Conservation (phyloP, 2,888 invertebrate genomes). For the Volucella bombylans region DNA sequence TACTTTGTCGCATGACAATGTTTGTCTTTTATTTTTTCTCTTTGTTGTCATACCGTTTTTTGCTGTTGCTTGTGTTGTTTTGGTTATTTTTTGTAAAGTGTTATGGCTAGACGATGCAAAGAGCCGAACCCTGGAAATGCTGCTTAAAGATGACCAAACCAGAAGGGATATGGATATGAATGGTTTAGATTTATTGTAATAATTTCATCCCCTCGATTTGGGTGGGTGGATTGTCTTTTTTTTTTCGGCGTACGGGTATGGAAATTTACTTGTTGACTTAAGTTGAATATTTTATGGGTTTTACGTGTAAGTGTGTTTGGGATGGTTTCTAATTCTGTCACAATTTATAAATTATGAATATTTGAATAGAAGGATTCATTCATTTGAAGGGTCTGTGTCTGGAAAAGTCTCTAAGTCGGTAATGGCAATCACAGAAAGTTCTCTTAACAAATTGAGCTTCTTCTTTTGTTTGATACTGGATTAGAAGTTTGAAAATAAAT, state of each 20-base stretch:
- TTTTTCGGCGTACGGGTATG: slow-evolving; percentile 1
- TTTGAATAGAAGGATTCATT: too few relatives aligned
- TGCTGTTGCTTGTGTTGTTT: too few relatives aligned
- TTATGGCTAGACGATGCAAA: slow-evolving; percentile 54
- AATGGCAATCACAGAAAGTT: too few relatives aligned
- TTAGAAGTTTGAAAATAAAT: too few relatives aligned
- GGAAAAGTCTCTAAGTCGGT: too few relatives aligned
- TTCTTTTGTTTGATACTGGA: too few relatives aligned
- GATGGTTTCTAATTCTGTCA: not conserved
- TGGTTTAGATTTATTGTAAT: slow-evolving; percentile 57
- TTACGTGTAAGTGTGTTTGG: not conserved
- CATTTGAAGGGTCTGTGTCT: too few relatives aligned
- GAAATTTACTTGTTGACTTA: slow-evolving; percentile 48
- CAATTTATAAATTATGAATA: too few relatives aligned
- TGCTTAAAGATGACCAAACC: slow-evolving; percentile 33
- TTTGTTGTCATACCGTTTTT: not conserved
- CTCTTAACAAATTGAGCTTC: too few relatives aligned
- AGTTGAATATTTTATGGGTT: not conserved
- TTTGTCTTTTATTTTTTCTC: slow-evolving; percentile 6
- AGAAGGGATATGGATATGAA: slow-evolving; percentile 27
- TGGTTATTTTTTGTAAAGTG: slow-evolving; percentile 30
- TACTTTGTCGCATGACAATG: slow-evolving; percentile 7
- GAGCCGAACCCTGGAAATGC: slow-evolving; percentile 19
- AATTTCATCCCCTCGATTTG: slow-evolving; percentile 37
- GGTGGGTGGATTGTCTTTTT: not conserved